Conservation (phyloP, 2,797 vertebrate species). For the Micromesistius poutassou region DNA sequence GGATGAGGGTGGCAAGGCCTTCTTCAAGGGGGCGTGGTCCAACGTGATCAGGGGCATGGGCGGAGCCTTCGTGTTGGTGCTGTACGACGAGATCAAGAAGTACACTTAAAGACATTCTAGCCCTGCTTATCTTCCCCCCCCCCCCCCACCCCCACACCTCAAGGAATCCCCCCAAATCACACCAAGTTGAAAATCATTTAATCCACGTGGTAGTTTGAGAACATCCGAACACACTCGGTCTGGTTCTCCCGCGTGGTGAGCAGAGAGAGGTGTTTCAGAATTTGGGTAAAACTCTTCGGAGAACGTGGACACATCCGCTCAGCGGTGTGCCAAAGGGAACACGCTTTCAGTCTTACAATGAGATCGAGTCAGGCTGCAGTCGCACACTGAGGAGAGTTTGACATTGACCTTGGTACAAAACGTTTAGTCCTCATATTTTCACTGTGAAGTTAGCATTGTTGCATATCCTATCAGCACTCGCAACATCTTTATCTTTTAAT, state of each 20-base stretch:
- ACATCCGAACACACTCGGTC: constrained; percentile 35
- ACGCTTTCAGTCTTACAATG: constrained; percentile 27
- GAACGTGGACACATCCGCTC: not conserved
- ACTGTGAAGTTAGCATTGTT: constrained; percentile 33
- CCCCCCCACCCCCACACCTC: constrained; percentile 20
- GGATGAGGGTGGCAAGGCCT: constrained; percentile 90
- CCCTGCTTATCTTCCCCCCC: constrained; percentile 2
- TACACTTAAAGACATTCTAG: constrained; percentile 73
- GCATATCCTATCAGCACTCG: constrained; percentile 54
- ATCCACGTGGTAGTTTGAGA: constrained; percentile 69
- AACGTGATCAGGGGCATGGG: constrained; percentile 98
- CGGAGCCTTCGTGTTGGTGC: constrained; percentile 95
- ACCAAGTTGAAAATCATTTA: constrained; percentile 71
- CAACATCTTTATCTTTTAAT: constrained; percentile 65
- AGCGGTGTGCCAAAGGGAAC: not conserved
- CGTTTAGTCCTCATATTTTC: constrained; percentile 26
- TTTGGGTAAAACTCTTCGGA: not conserved
- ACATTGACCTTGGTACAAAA: constrained; percentile 23
- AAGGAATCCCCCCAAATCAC: constrained; percentile 39
- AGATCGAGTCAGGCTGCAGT: not conserved
- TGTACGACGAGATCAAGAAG: constrained; percentile 99
- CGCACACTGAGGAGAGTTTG: not conserved
- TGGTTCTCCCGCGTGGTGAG: not conserved
- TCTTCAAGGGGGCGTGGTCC: constrained; percentile 99
- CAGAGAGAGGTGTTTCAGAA: not conserved